These are phyloP conservation scores for Nyctalus aviator DNA, from an alignment of 2,797 vertebrate genomes.

Conservation along the genomic window DNA sequence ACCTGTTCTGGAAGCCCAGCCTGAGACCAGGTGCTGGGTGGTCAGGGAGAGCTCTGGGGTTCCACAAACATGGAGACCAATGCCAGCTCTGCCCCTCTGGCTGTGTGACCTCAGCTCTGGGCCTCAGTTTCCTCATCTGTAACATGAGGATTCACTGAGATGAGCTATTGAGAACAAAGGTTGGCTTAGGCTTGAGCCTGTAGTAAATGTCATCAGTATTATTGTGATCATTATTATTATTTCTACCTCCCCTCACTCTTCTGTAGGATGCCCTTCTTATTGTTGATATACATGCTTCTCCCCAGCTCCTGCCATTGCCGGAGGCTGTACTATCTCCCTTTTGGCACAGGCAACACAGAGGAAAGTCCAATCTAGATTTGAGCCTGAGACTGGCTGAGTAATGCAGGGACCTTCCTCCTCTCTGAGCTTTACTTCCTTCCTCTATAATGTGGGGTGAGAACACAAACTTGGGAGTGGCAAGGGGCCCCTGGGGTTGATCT, in stretches of 20 bases:
- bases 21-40: accelerated
- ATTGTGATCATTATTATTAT: neutral
- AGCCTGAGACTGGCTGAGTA: neutral
- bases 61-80: accelerated
- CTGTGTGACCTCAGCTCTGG: neutral
- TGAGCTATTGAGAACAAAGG: neutral
- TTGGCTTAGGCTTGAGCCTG: neutral
- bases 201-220: neutral
- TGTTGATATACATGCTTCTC: neutral
- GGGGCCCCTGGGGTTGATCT: neutral
- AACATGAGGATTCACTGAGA: neutral
- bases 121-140: neutral
- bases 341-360: neutral
- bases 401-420: neutral
- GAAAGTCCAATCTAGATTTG: accelerated
- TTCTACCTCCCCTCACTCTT: neutral
- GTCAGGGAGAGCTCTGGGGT: accelerated
- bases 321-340: neutral
- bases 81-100: neutral
- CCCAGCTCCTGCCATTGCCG: neutral
- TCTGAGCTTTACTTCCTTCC: neutral
- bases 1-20: neutral
- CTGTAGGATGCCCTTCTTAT: neutral
- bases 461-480: accelerated
- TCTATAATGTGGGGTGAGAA: no score